These are phyloP conservation scores for Eupithecia centaureata DNA, from an alignment of 2,888 invertebrate species.

Conservation along the genomic window DNA sequence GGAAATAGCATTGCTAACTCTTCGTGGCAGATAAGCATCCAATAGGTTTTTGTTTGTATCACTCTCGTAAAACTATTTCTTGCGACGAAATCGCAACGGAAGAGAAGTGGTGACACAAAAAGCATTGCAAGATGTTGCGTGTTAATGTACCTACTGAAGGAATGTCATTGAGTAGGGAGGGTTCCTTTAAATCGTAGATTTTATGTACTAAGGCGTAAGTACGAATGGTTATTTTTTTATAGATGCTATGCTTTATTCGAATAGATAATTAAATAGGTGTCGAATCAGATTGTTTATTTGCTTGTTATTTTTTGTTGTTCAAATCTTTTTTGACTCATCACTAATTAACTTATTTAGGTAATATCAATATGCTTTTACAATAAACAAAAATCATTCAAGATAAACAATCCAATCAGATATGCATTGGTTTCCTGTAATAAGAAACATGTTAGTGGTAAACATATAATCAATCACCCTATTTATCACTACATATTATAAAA, in stretches of 20 bases:
- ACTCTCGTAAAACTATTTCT: not conserved
- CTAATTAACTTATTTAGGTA: too few species aligned
- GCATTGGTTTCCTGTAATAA: not conserved
- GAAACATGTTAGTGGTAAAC: not conserved
- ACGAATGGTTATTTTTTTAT: not conserved
- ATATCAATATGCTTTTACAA: too few species aligned
- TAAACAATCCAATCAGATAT: not conserved
- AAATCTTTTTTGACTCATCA: not conserved
- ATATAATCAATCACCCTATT: not conserved
- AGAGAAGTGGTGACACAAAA: conserved; percentile 7
- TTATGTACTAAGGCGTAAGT: not conserved
- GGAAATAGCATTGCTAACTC: conserved; percentile 17
- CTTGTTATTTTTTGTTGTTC: not conserved
- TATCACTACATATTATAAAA: too few species aligned
- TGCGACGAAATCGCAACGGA: conserved; percentile 16
- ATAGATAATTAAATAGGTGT: not conserved
- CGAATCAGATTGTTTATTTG: not conserved
- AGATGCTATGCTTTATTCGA: not conserved
- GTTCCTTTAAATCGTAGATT: not conserved
- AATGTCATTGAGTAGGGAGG: conserved; percentile 9
- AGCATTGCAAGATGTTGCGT: conserved; percentile 5
- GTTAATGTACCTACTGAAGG: conserved; percentile 1
- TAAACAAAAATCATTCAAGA: too few species aligned
- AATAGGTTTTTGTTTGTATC: conserved; percentile 1
- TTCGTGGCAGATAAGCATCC: conserved; percentile 7